These are phyloP conservation scores for Resseliella maxima DNA, from an alignment of 2,888 invertebrate genomes.

Conservation along the genomic window DNA sequence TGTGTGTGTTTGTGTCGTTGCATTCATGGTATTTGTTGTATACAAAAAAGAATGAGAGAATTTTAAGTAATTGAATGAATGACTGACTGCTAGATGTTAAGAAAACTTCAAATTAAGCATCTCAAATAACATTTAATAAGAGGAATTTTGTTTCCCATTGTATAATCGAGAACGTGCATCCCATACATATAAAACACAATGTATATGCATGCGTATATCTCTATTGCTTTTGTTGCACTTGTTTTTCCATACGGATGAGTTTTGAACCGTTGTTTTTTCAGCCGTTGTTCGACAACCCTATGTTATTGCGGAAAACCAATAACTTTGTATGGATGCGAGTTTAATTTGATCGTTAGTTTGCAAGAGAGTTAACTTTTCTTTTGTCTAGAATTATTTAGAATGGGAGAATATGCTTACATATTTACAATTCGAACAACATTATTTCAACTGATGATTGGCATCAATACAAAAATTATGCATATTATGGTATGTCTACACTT, in stretches of 20 bases:
- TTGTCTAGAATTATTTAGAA: neutral
- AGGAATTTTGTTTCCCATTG: conserved; percentile 23
- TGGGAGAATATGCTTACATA: neutral
- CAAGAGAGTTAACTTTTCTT: neutral
- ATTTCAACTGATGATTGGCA: conserved; percentile 34
- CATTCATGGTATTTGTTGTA: too few relatives aligned
- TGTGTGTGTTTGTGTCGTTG: neutral
- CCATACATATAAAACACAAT: neutral
- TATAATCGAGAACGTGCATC: neutral
- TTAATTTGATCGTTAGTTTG: conserved; percentile 47
- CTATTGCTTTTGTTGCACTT: conserved; percentile 33
- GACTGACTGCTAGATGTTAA: neutral
- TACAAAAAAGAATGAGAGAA: too few relatives aligned
- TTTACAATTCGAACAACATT: conserved; percentile 30
- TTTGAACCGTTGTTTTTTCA: conserved; percentile 1
- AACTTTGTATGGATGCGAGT: conserved; percentile 18
- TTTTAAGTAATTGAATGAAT: neutral
- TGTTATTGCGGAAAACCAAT: conserved; percentile 43
- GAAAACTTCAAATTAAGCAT: conserved; percentile 41
- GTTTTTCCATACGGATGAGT: neutral
- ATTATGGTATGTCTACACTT: neutral
- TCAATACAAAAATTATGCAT: conserved; percentile 44
- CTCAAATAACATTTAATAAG: conserved; percentile 40
- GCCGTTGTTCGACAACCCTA: conserved; percentile 11
- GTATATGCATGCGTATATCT: neutral